Evolutionary conservation across 2,113 vertebrate species (phyloP).

Genomic region (Oreochromis niloticus): DNA sequence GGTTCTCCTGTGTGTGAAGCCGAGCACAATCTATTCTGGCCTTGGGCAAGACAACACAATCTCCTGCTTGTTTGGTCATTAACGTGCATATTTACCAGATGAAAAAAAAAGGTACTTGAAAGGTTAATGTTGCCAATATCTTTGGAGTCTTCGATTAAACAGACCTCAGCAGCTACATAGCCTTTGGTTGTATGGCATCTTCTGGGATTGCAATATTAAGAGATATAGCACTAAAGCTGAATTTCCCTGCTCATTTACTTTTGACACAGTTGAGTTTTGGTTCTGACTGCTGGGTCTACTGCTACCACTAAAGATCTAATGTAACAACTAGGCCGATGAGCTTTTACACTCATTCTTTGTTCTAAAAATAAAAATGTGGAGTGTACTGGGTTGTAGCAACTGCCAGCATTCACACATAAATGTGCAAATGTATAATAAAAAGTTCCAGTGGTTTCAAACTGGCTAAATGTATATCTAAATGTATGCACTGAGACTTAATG

Average conservation of each 20-base stretch:
- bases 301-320: background rate
- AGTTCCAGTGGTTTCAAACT: background rate
- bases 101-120: slow-evolving; percentile 15
- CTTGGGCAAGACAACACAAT: slow-evolving; percentile 51
- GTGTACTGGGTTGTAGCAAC: background rate
- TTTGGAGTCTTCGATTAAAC: slow-evolving; percentile 35
- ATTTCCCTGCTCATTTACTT: background rate
- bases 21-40: slow-evolving; percentile 47
- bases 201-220: slow-evolving; percentile 1
- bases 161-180: background rate
- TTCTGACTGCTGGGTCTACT: background rate
- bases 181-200: slow-evolving; percentile 22
- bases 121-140: slow-evolving; percentile 54
- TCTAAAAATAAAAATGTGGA: background rate
- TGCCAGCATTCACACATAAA: background rate
- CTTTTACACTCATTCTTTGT: background rate
- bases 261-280: background rate
- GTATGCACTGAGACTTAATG: background rate
- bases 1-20: slow-evolving; percentile 18
- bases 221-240: background rate
- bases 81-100: slow-evolving; percentile 50
- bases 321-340: background rate
- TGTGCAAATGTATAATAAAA: background rate
- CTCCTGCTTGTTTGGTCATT: slow-evolving; percentile 59
- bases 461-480: background rate